These are phyloP conservation scores for Synanthedon formicaeformis DNA, from an alignment of 2,888 invertebrate species.

Conservation along the genomic window DNA sequence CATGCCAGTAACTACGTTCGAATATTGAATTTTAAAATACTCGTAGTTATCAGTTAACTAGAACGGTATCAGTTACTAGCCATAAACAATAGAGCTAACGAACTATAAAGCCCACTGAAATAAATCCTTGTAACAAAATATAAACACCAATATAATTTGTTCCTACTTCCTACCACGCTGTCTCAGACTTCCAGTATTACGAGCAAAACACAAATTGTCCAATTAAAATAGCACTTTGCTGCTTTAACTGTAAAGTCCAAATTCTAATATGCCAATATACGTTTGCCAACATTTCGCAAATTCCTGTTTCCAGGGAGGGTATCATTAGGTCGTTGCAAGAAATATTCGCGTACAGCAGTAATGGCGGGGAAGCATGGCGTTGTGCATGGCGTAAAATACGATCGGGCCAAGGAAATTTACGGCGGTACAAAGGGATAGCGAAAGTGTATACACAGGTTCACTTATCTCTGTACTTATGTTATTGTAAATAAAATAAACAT, in stretches of 20 bases:
- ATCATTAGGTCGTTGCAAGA: conserved; percentile 17
- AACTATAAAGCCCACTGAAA: conserved; percentile 3
- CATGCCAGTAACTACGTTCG: no score
- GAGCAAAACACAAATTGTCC: background rate
- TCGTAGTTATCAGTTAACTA: background rate
- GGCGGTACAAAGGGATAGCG: conserved; percentile 9
- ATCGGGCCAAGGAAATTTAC: conserved; percentile 26
- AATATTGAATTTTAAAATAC: no score
- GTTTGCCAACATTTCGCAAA: background rate
- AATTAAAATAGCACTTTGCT: background rate
- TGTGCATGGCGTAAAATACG: conserved; percentile 12
- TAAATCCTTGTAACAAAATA: conserved; percentile 6
- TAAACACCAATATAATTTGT: conserved; percentile 9
- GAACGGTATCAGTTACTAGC: background rate
- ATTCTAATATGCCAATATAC: background rate
- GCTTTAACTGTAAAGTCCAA: background rate
- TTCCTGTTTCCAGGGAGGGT: conserved; percentile 4
- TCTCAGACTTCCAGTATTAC: background rate
- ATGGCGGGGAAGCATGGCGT: conserved; percentile 14
- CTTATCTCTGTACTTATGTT: background rate
- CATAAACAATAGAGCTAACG: background rate
- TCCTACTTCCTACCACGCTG: conserved; percentile 7
- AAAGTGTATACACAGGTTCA: background rate
- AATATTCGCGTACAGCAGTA: conserved; percentile 13
- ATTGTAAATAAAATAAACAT: background rate